Base-by-base conservation (phyloP, 2,797 vertebrate species). In the Rhynchonycteris naso region DNA sequence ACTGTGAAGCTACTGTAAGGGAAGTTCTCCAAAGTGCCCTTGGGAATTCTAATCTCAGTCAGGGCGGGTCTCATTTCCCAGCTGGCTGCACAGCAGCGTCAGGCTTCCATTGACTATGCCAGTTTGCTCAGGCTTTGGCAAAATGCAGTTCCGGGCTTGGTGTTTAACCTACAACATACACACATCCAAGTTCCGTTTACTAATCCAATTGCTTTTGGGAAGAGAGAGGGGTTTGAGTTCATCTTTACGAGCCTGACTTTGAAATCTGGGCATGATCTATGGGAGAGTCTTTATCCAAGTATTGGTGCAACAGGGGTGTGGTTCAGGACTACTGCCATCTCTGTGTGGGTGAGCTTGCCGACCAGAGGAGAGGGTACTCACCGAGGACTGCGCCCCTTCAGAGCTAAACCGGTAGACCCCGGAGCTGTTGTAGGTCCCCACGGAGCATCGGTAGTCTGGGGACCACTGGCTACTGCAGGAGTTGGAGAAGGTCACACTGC, bases 311-410 rank as follows among this genome's bases (percentile, higher is more conserved):
- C 6, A 18, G 10, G 69, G 24, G 4, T 1, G 4, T 4, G 26
- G 50, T 7, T 2, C 2, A 2, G 12, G 58, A 30, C 24, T 18
- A 3, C 14, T 16, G 4, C 9, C 16, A 3, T 4, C 28, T 10
- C 54, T 0, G 0, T 0, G 66, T 0, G 28, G 47, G 63, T 3
- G 1, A 28, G 52, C 28, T 5, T 0, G 4, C 26, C 22, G 9
- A 28, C 16, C 4, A 10, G 50, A 18, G 56, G 54, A 19, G 68
- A 1, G 28, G 58, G 19, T 94, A 98, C 99, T 98, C 85, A 99
- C 99, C 28, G 99, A 99, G 58, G 99, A 99, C 97, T 99, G 99
- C 0, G 99, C 99, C 33, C 99, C 99, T 86, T 99, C 99, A 0
- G 99, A 99, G 97, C 99, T 99, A 97, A 99, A 99, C 28, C 99